Conservation (phyloP, 30 jellyfish, hydroid and myxozoan genomes). For the Morbakka virulenta region DNA sequence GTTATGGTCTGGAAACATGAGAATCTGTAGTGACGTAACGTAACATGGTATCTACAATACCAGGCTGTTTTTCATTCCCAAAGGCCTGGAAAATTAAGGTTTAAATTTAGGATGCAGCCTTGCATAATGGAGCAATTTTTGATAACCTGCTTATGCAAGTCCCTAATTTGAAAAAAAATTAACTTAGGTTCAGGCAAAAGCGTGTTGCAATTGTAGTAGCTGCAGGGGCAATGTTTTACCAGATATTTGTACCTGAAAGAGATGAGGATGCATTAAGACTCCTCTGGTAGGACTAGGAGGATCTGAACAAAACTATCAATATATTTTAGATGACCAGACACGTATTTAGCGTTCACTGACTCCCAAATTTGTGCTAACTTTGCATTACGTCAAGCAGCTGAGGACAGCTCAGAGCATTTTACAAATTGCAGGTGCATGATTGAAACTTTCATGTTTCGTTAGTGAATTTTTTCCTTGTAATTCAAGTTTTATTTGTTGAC, state of each 20-base stretch:
- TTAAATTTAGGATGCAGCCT: background rate
- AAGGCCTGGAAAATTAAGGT: background rate
- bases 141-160: background rate
- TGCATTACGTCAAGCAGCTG: background rate
- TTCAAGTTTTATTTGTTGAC: no score
- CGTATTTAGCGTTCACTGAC: background rate
- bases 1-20: background rate
- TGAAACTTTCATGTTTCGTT: no score
- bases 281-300: background rate
- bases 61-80: background rate
- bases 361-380: background rate
- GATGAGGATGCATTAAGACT: background rate
- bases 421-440: no score
- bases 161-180: background rate
- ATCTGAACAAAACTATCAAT: background rate
- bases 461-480: no score
- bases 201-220: background rate
- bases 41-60: background rate
- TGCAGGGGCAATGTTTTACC: background rate
- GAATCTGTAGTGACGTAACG: background rate
- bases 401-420: background rate
- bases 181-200: background rate
- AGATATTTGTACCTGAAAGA: background rate
- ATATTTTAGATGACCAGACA: background rate
- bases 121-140: background rate